Percentiles rank a stretch among this genome's conserved stretches.
phyloP scores from a whole-genome alignment of 2,888 invertebrate genomes.

The Pyrgus malvae region DNA sequence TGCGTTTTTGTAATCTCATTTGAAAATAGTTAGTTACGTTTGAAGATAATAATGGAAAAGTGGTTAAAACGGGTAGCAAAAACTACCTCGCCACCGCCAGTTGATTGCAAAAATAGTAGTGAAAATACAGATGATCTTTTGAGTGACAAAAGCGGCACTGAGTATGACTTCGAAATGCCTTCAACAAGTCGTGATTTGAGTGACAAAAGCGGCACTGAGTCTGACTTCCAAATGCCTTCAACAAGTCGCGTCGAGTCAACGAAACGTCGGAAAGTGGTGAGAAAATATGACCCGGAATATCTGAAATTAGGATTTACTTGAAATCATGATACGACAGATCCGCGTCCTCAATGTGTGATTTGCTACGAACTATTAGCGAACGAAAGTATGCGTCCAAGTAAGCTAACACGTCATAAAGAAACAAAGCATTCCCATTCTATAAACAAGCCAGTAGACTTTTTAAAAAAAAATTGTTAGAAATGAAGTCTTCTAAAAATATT shows the following conservation, averaged over 20 bases:
- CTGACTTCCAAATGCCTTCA: background rate
- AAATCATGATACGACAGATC: constrained; percentile 16
- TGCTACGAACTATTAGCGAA: constrained; percentile 4
- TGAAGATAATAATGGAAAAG: constrained; percentile 2
- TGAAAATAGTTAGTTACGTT: too few species aligned
- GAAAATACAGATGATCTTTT: constrained; percentile 1
- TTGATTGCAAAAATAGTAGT: background rate
- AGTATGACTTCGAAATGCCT: background rate
- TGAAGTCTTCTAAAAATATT: constrained; percentile 19
- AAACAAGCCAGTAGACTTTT: constrained; percentile 21
- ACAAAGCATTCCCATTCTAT: constrained; percentile 17
- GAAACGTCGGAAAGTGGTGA: constrained; percentile 10
- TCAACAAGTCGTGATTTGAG: constrained; percentile 1
- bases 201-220: too few species aligned
- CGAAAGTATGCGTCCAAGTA: constrained; percentile 20
- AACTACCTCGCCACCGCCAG: background rate
- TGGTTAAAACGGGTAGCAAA: background rate
- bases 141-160: too few species aligned
- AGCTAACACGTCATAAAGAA: constrained; percentile 12
- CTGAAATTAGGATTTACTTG: constrained; percentile 11
- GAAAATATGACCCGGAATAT: constrained; percentile 10
- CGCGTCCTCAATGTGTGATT: constrained; percentile 20
- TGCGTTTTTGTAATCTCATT: background rate
- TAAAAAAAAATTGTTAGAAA: constrained; percentile 20
- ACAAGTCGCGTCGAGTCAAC: constrained; percentile 15